Percentiles rank a stretch among this genome's conserved stretches.
phyloP scores from a whole-genome alignment of 92 coral and sea anemone genomes.

The Epizoanthus fatuus region DNA sequence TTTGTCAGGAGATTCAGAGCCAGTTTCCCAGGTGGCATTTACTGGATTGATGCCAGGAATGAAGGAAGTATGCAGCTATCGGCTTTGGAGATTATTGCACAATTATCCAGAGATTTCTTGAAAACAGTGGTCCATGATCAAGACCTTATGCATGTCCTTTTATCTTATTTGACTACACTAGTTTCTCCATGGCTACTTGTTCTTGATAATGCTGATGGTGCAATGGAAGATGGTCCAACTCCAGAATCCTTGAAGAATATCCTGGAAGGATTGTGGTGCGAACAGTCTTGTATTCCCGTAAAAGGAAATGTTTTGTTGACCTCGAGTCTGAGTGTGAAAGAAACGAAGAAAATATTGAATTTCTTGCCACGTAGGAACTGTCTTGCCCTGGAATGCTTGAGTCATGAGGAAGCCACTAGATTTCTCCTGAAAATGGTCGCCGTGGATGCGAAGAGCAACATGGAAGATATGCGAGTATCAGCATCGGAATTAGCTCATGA shows the following conservation, averaged over 20 bases:
- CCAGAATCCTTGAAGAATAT: background rate
- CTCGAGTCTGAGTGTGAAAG: background rate
- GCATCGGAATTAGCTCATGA: background rate
- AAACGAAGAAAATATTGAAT: background rate
- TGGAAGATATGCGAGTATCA: background rate
- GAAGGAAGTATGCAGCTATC: background rate
- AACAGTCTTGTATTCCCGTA: too few relatives aligned
- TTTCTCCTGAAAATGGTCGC: background rate
- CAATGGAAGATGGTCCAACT: background rate
- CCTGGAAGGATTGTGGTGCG: background rate
- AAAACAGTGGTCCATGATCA: background rate
- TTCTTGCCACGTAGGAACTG: background rate
- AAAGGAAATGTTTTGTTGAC: conserved; percentile 2
- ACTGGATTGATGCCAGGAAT: conserved; percentile 7
- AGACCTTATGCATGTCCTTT: background rate
- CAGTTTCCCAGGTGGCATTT: conserved; percentile 27
- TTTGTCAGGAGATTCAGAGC: background rate
- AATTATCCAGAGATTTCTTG: background rate
- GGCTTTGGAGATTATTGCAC: background rate
- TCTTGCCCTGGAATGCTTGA: background rate
- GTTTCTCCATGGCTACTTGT: conserved; percentile 21
- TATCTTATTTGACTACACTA: background rate
- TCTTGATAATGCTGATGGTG: conserved; percentile 27
- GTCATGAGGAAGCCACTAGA: background rate
- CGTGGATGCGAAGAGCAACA: background rate